Conservation (phyloP, 1,140 invertebrate genomes). For the Trypoxylus dichotomus region DNA sequence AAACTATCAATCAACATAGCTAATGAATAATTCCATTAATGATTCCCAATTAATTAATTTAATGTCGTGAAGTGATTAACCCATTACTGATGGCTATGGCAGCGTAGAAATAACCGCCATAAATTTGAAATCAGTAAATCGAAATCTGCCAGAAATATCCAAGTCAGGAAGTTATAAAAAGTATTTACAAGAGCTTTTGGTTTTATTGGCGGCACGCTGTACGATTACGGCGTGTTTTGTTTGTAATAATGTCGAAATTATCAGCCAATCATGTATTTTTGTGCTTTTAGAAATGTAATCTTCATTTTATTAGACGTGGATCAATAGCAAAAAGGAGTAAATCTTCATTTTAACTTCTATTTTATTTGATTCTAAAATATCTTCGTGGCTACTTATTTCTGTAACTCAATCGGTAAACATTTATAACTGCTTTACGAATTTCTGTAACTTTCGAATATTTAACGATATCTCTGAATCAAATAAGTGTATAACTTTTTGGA, state of each 20-base stretch:
- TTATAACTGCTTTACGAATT: too few species aligned
- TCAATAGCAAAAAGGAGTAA: background rate
- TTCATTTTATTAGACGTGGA: background rate
- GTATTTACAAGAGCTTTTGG: background rate
- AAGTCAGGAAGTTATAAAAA: background rate
- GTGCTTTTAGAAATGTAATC: background rate
- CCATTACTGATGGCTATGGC: background rate
- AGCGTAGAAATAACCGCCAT: background rate
- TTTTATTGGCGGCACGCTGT: background rate
- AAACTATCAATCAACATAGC: too few species aligned
- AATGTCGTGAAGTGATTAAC: too few species aligned
- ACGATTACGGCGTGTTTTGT: background rate
- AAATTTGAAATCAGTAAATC: background rate
- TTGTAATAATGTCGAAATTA: constrained; percentile 3
- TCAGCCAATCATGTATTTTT: background rate
- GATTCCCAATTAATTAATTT: too few species aligned
- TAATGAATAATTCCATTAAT: too few species aligned
- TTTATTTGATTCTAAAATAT: background rate
- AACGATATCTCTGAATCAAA: too few species aligned
- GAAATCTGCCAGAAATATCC: background rate
- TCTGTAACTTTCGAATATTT: too few species aligned
- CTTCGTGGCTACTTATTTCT: background rate
- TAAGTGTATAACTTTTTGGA: too few species aligned
- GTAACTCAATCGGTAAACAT: too few species aligned
- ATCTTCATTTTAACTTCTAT: background rate